phyloP scores from a whole-genome alignment of 2,113 vertebrate species.

The Cyanistes caeruleus region DNA sequence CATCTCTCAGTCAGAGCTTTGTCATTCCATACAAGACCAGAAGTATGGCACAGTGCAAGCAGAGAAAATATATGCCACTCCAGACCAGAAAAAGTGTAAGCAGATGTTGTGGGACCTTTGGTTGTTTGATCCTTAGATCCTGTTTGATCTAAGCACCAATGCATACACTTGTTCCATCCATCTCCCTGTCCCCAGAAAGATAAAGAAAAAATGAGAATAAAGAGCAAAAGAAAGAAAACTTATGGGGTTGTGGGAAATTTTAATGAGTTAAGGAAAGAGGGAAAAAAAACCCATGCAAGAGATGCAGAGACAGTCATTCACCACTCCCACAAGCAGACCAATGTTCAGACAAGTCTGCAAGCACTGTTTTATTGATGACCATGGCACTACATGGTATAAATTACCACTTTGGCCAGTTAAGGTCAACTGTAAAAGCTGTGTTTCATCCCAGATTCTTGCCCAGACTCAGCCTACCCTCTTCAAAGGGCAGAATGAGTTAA shows the following conservation, averaged over 20 bases:
- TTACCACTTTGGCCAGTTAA: neutral
- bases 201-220: neutral
- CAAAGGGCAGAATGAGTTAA: neutral
- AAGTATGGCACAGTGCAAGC: accelerated
- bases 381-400: neutral
- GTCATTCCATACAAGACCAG: neutral
- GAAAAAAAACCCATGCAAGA: neutral
- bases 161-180: neutral
- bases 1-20: neutral
- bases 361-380: neutral
- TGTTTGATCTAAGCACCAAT: neutral
- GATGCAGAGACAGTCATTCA: neutral
- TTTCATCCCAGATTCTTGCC: neutral
- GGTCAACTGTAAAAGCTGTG: neutral
- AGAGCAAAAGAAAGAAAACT: neutral
- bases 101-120: neutral
- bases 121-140: neutral
- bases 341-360: neutral
- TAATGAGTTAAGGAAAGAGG: neutral
- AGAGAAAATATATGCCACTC: neutral
- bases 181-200: neutral
- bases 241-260: neutral
- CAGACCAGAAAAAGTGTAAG: neutral
- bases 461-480: neutral
- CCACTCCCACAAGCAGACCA: neutral